Conservation (phyloP, 2,888 invertebrate species). For the Pollenia labialis region DNA sequence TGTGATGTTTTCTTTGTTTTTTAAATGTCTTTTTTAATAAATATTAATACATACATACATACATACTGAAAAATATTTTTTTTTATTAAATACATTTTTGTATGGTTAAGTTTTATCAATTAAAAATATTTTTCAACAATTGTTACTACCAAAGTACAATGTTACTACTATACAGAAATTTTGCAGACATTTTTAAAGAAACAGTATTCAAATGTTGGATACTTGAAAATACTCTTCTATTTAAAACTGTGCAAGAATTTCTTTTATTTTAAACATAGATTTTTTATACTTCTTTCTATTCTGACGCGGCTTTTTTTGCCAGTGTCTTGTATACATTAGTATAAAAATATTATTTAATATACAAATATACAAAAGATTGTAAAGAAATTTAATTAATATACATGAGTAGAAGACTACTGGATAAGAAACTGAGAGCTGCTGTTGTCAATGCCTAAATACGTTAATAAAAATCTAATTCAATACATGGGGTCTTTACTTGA, state of each 20-base stretch:
- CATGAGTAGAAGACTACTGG: not conserved
- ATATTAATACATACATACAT: not conserved
- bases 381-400: not conserved
- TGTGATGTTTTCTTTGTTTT: slow-evolving; percentile 58
- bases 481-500: too few relatives aligned
- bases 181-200: not conserved
- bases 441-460: too few relatives aligned
- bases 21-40: slow-evolving; percentile 25
- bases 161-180: not conserved
- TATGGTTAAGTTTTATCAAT: not conserved
- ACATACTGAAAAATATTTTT: slow-evolving; percentile 19
- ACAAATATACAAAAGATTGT: slow-evolving; percentile 22
- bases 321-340: slow-evolving; percentile 8
- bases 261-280: slow-evolving; percentile 4
- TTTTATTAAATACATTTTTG: slow-evolving; percentile 10
- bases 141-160: not conserved
- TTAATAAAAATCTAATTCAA: too few relatives aligned
- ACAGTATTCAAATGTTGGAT: not conserved
- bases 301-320: not conserved
- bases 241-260: not conserved
- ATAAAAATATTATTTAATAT: slow-evolving; percentile 29
- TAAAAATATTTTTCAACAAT: not conserved
- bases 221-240: not conserved
- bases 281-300: not conserved
- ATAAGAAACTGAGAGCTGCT: too few relatives aligned